Base-by-base conservation (phyloP, 92 coral and sea anemone genomes). In the Zoanthus gigantus region DNA sequence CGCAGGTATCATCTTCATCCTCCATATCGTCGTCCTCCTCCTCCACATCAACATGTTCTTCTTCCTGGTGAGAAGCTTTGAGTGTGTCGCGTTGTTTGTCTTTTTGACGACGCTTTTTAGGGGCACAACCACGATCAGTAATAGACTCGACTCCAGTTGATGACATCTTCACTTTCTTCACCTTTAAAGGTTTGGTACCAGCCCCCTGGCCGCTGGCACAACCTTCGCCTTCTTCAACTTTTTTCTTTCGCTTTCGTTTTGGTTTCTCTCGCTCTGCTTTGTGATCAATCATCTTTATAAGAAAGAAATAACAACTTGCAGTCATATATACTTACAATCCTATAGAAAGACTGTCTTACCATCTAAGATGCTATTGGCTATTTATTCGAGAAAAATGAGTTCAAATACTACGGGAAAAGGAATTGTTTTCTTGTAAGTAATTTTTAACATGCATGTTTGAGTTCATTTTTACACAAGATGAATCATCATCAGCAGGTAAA, bases 1-100 rank as follows among this genome's bases (percentile, higher is more conserved):
- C 93, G 53, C 99, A 97, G 13, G 94, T 86, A 48, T 97, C 99
- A 2, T 97, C 99, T 12, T 93, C 99, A 10, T 95, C 98, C 7
- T 92, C 98, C 16, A 91, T 93, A 45, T 96, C 98, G 17, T 94
- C 97, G 0, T 91, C 96, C n/a, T 92, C 94, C n/a, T 82, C 91
- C 15, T 91, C 93, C 23, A 93, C 98, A 60, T 90, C 92, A 11
- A 95, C 91, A 2, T 92, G 90, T 56, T 94, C 94, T 75, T 94
- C 94, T 42, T 92, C 91, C 72, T 91, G 90, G 44, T 80, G 16
- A 67, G 74, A 14, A 29, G 52, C 75, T 50, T 71, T 83, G 47
- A 56, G 37, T 45, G 34, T 63, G 88, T 74, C 83, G 57, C 82
- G 83, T 47, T 82, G 91, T 67, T 91, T 94, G 57, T 88, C 91